Evolutionary conservation across 2,113 vertebrate species (phyloP).

Genomic region (Apaloderma vittatum): DNA sequence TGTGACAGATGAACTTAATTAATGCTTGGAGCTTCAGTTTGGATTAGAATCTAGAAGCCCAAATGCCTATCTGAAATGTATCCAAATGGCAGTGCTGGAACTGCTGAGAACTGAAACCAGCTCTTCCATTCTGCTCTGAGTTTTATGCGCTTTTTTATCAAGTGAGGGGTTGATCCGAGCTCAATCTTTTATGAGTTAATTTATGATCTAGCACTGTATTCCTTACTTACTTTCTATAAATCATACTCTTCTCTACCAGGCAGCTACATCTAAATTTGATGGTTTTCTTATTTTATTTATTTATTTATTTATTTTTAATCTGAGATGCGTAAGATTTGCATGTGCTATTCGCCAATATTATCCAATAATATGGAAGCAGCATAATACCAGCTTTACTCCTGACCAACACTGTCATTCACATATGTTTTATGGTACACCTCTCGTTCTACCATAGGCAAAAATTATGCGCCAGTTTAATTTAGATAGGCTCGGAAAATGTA

Average conservation of each 20-base stretch:
- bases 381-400: not conserved
- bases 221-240: conserved; percentile 1
- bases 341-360: not conserved
- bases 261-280: not conserved
- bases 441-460: not conserved
- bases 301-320: not conserved
- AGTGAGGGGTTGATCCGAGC: not conserved
- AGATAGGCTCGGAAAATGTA: not conserved
- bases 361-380: not conserved
- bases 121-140: not conserved
- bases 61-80: conserved; percentile 28
- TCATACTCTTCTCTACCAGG: not conserved
- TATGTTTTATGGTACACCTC: not conserved
- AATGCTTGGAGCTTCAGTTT: conserved; percentile 40
- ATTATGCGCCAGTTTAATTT: not conserved
- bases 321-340: not conserved
- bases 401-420: not conserved
- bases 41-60: conserved; percentile 3
- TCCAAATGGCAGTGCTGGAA: conserved; percentile 19
- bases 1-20: conserved; percentile 65
- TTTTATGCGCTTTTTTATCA: not conserved
- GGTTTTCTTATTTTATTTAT: not conserved
- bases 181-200: not conserved
- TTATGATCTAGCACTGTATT: not conserved
- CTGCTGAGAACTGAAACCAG: conserved; percentile 18